phyloP scores from a whole-genome alignment of 1,140 invertebrate genomes.

The Bombus pascuorum region DNA sequence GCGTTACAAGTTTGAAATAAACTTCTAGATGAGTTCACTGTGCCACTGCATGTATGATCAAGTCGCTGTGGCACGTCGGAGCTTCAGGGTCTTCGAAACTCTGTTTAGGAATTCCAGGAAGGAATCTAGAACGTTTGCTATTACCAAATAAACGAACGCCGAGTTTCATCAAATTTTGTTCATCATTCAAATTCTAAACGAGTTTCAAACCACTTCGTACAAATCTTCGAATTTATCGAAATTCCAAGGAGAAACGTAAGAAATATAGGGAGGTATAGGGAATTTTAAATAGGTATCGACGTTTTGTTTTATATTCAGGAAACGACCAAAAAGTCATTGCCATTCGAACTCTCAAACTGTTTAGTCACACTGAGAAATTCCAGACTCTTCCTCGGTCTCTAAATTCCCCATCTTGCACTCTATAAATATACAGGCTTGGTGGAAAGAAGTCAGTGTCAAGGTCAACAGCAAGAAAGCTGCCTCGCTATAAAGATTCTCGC shows the following conservation, averaged over 20 bases:
- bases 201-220: neutral
- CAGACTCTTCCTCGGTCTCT: constrained; percentile 1
- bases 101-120: neutral
- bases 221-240: neutral
- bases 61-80: too few species aligned
- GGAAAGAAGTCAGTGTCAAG: constrained; percentile 84
- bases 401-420: constrained; percentile 16
- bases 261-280: neutral
- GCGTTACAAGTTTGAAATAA: constrained; percentile 3
- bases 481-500: neutral
- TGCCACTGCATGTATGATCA: neutral
- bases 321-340: neutral
- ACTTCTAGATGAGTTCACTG: neutral
- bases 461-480: constrained; percentile 80
- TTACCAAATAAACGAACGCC: neutral
- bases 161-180: neutral
- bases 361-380: neutral
- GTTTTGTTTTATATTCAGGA: neutral
- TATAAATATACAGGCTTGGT: constrained; percentile 28
- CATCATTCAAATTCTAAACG: neutral
- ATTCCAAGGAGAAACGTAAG: neutral
- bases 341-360: constrained; percentile 1
- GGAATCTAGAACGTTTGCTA: neutral
- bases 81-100: neutral
- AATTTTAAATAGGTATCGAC: neutral